phyloP scores from a whole-genome alignment of 2,113 vertebrate species.

The Sturnus vulgaris region DNA sequence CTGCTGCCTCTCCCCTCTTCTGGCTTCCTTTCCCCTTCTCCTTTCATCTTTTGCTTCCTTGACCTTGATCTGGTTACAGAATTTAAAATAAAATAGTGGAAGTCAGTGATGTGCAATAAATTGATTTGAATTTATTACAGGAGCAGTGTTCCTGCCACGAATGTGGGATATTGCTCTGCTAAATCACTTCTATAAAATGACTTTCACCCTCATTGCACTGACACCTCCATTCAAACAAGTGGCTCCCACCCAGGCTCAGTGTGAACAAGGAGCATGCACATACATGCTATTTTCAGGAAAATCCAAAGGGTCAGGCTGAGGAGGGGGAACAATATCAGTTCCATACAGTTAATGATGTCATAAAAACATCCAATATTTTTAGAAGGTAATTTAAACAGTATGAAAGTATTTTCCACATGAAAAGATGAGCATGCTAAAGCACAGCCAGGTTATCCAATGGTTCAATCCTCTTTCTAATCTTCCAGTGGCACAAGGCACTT shows the following conservation, averaged over 20 bases:
- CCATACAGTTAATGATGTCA: neutral
- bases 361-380: neutral
- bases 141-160: neutral
- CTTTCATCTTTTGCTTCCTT: conserved; percentile 42
- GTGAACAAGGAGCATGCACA: neutral
- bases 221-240: neutral
- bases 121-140: neutral
- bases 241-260: neutral
- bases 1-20: neutral
- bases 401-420: neutral
- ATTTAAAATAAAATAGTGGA: neutral
- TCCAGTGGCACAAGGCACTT: neutral
- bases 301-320: neutral
- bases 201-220: neutral
- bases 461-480: neutral
- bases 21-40: conserved; percentile 11
- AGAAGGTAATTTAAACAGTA: neutral
- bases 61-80: conserved; percentile 43
- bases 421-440: neutral
- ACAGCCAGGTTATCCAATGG: neutral
- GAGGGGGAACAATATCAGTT: neutral
- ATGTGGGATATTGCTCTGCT: neutral
- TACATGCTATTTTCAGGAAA: neutral
- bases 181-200: neutral
- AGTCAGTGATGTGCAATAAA: conserved; percentile 4